A percentile compares a stretch with the other conserved stretches of the same genome.
phyloP scores from a whole-genome alignment of 2,113 vertebrate species.

The Notothenia coriiceps region DNA sequence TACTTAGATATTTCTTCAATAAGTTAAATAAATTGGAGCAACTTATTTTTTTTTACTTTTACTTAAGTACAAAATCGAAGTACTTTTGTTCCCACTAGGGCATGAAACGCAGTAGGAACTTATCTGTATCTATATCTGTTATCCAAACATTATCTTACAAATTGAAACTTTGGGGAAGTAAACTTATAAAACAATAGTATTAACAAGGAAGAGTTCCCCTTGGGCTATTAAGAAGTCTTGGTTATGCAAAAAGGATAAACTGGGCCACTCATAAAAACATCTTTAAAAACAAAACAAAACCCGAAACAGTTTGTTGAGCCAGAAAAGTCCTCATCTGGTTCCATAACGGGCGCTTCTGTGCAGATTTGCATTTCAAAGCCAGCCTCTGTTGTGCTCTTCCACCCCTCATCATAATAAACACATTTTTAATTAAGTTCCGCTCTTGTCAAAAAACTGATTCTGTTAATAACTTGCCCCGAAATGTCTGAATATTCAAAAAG shows the following conservation, averaged over 20 bases:
- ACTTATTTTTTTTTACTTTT: too few relatives aligned
- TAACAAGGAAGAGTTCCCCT: constrained; percentile 27
- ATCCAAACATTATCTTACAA: constrained; percentile 47
- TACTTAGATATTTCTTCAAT: too few relatives aligned
- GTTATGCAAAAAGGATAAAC: constrained; percentile 73
- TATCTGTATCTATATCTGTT: constrained; percentile 29
- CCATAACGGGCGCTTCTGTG: constrained; percentile 25
- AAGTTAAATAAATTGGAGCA: too few relatives aligned
- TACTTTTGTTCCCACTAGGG: too few relatives aligned
- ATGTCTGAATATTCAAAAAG: constrained; percentile 77
- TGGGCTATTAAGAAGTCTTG: constrained; percentile 50
- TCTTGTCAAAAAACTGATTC: constrained; percentile 76
- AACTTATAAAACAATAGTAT: constrained; percentile 46
- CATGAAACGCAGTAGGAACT: not conserved
- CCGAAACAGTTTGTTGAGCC: constrained; percentile 64
- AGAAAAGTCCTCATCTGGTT: constrained; percentile 47
- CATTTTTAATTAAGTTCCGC: constrained; percentile 78
- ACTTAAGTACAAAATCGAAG: too few relatives aligned
- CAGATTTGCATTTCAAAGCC: constrained; percentile 81
- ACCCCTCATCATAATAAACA: constrained; percentile 74
- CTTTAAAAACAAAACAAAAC: constrained; percentile 31
- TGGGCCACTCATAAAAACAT: constrained; percentile 57
- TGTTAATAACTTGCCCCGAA: constrained; percentile 74
- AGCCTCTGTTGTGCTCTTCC: constrained; percentile 54
- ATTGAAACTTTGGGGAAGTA: constrained; percentile 55